phyloP scores from a whole-genome alignment of 2,797 vertebrate genomes.

The Gymnodraco acuticeps region DNA sequence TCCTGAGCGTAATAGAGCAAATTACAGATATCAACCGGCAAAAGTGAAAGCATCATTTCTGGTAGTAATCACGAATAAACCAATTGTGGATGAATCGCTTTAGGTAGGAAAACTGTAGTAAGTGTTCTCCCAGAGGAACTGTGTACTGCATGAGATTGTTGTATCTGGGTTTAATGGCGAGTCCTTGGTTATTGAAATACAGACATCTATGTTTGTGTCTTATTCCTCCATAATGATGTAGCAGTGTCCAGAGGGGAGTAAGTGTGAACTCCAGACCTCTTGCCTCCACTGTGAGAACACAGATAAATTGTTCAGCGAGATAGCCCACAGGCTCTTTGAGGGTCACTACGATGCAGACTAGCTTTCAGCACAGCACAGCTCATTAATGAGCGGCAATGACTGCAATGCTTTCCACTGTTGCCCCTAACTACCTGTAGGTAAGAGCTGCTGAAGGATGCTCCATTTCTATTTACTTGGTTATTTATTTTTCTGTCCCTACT shows the following conservation, averaged over 20 bases:
- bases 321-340: conserved; percentile 44
- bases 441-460: neutral
- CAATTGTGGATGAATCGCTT: neutral
- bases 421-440: conserved; percentile 37
- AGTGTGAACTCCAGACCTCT: conserved; percentile 40
- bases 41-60: neutral
- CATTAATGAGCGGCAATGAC: conserved; percentile 50
- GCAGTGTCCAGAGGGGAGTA: conserved; percentile 35
- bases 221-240: conserved; percentile 53
- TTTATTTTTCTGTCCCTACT: neutral
- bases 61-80: neutral
- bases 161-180: conserved; percentile 40
- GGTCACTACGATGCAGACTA: conserved; percentile 42
- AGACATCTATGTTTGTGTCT: conserved; percentile 48
- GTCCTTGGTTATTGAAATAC: conserved; percentile 40
- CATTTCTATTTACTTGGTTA: neutral
- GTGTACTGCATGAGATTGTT: conserved; percentile 10
- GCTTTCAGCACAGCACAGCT: conserved; percentile 31
- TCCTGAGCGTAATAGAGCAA: neutral
- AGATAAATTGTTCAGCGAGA: conserved; percentile 57
- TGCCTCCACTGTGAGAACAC: conserved; percentile 26
- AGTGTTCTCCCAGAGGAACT: conserved; percentile 25
- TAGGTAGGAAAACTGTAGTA: neutral
- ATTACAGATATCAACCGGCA: neutral
- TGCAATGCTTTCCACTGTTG: conserved; percentile 21